These are phyloP conservation scores for Cladorhizidae sp. DNA, from an alignment of 37 sponge, comb jelly and placozoan species.

Conservation along the genomic window DNA sequence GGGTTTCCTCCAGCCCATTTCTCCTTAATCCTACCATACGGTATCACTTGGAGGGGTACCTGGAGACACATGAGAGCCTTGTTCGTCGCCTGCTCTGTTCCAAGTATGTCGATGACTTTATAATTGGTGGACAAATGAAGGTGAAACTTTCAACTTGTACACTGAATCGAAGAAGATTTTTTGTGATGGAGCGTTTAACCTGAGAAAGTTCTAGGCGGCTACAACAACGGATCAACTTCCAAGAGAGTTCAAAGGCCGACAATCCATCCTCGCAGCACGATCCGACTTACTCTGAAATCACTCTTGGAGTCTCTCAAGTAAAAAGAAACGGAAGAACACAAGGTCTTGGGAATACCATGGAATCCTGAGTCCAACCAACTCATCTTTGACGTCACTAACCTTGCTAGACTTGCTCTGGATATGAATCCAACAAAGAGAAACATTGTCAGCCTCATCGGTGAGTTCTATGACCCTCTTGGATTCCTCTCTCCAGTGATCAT, in stretches of 20 bases:
- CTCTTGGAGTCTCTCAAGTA: slow-evolving; percentile 10
- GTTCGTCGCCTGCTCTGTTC: slow-evolving; percentile 26
- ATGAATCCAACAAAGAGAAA: slow-evolving; percentile 49
- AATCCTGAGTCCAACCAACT: slow-evolving; percentile 37
- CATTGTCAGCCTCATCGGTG: slow-evolving; percentile 29
- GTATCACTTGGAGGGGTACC: slow-evolving; percentile 34
- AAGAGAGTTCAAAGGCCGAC: background rate
- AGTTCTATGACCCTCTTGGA: slow-evolving; percentile 63
- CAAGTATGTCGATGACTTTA: slow-evolving; percentile 57
- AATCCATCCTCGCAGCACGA: slow-evolving; percentile 15
- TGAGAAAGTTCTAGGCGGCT: slow-evolving; percentile 32
- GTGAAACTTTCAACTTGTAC: slow-evolving; percentile 28
- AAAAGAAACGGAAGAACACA: slow-evolving; percentile 25
- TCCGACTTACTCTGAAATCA: slow-evolving; percentile 18
- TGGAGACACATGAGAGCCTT: background rate
- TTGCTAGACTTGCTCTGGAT: slow-evolving; percentile 15
- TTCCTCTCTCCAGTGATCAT: slow-evolving; percentile 52
- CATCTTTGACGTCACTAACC: slow-evolving; percentile 24
- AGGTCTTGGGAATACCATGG: slow-evolving; percentile 59
- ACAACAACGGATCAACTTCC: slow-evolving; percentile 24
- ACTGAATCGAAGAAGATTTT: slow-evolving; percentile 31
- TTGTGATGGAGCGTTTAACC: slow-evolving; percentile 32
- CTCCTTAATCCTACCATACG: slow-evolving; percentile 49
- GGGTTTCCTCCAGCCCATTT: slow-evolving; percentile 52
- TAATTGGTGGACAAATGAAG: slow-evolving; percentile 47